Conservation (phyloP, 2,888 invertebrate genomes). For the Trissoscelio sp. region DNA sequence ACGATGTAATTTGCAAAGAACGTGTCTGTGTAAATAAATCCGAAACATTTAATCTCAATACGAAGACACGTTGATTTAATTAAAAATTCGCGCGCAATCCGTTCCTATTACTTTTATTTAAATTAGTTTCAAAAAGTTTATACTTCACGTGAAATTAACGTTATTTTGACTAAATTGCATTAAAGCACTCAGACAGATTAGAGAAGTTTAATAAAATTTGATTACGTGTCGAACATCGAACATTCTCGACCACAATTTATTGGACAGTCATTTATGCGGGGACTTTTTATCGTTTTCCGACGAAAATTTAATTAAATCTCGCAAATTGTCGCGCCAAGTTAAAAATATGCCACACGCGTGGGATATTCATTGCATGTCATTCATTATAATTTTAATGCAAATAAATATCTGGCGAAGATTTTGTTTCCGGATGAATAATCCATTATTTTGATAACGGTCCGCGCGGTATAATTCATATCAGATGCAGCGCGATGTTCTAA, state of each 20-base stretch:
- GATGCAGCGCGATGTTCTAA: constrained; percentile 29
- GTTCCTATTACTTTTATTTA: background rate
- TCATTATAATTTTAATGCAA: constrained; percentile 10
- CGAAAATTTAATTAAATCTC: constrained; percentile 38
- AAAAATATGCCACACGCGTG: background rate
- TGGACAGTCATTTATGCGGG: constrained; percentile 17
- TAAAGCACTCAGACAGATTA: constrained; percentile 37
- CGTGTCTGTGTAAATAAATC: background rate
- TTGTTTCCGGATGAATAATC: constrained; percentile 33
- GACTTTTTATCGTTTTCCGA: constrained; percentile 20
- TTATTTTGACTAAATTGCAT: constrained; percentile 21
- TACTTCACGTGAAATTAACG: constrained; percentile 6
- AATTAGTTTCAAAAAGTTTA: constrained; percentile 8
- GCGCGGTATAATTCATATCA: constrained; percentile 46
- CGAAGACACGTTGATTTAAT: background rate
- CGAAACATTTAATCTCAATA: background rate
- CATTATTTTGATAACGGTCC: constrained; percentile 29
- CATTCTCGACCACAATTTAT: constrained; percentile 22
- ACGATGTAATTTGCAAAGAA: background rate
- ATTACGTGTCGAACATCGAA: constrained; percentile 40
- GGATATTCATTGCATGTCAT: background rate
- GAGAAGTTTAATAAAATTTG: constrained; percentile 41
- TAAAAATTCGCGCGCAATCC: background rate
- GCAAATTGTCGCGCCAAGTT: constrained; percentile 1
- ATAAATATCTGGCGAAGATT: constrained; percentile 23